phyloP scores from a whole-genome alignment of 2,888 invertebrate species.

The Tromatobia lineatoria region DNA sequence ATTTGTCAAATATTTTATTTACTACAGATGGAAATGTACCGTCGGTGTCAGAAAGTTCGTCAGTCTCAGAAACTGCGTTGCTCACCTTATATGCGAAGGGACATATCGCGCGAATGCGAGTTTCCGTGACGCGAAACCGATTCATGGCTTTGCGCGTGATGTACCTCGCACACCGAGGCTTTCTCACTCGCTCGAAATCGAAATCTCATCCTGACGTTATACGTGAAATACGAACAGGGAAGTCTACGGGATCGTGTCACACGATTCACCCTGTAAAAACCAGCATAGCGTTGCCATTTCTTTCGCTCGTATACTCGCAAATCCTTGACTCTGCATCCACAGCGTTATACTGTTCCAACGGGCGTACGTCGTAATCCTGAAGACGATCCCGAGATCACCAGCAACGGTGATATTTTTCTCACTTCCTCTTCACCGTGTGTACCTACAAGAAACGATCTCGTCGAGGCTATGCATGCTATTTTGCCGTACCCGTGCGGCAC shows the following conservation, averaged over 20 bases:
- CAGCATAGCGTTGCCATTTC: slow-evolving; percentile 1
- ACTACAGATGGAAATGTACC: no score
- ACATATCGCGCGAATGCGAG: slow-evolving; percentile 11
- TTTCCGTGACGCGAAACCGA: slow-evolving; percentile 11
- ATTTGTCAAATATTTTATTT: no score
- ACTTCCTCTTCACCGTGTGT: neutral
- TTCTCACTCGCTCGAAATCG: slow-evolving; percentile 11
- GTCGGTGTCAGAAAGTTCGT: no score
- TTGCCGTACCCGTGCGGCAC: no score
- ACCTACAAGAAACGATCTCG: neutral
- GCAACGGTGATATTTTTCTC: neutral
- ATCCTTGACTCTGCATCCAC: slow-evolving; percentile 2
- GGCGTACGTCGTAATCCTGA: slow-evolving; percentile 17
- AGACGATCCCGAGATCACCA: slow-evolving; percentile 15
- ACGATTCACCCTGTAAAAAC: slow-evolving; percentile 7
- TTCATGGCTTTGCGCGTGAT: slow-evolving; percentile 5
- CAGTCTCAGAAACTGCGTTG: no score
- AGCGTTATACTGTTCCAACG: neutral
- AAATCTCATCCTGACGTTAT: slow-evolving; percentile 27
- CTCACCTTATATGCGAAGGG: neutral
- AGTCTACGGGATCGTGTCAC: neutral
- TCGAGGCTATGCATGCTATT: no score
- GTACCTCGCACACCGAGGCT: neutral
- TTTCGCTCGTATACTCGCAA: slow-evolving; percentile 12
- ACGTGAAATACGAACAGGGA: slow-evolving; percentile 11